A percentile compares a stretch with the other conserved stretches of the same genome.
These are phyloP conservation scores for Erynnis tages DNA, from an alignment of 2,888 invertebrate genomes.

Conservation along the genomic window DNA sequence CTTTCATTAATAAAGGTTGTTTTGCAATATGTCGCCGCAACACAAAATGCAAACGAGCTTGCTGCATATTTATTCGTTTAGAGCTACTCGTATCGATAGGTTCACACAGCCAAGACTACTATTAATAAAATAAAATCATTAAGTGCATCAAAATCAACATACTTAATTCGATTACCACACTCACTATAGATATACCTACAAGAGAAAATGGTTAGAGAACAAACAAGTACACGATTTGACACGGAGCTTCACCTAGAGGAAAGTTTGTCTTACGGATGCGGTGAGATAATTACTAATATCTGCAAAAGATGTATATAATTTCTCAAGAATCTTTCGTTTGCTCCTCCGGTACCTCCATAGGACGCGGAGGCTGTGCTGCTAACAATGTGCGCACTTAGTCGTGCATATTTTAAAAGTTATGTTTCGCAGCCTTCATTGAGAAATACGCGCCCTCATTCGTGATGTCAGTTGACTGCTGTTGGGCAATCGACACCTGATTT, in stretches of 20 bases:
- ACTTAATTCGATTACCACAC: conserved; percentile 2
- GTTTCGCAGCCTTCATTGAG: conserved; percentile 78
- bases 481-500: conserved; percentile 75
- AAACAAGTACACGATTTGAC: conserved; percentile 6
- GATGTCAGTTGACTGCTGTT: conserved; percentile 67
- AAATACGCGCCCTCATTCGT: conserved; percentile 77
- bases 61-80: conserved; percentile 2
- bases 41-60: conserved; percentile 9
- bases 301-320: no score
- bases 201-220: conserved; percentile 7
- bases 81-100: no score
- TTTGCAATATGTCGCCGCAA: conserved; percentile 8
- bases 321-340: background rate
- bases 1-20: conserved; percentile 15
- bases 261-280: conserved; percentile 34
- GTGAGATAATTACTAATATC: no score
- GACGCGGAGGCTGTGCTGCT: conserved; percentile 37
- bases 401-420: conserved; percentile 76
- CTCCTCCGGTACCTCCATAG: background rate
- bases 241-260: conserved; percentile 33
- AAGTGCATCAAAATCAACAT: no score
- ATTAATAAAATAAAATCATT: no score
- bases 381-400: conserved; percentile 65
- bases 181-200: background rate
- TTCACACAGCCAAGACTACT: no score